Conservation (phyloP, 2,797 vertebrate genomes). For the Tenualosa ilisha region DNA sequence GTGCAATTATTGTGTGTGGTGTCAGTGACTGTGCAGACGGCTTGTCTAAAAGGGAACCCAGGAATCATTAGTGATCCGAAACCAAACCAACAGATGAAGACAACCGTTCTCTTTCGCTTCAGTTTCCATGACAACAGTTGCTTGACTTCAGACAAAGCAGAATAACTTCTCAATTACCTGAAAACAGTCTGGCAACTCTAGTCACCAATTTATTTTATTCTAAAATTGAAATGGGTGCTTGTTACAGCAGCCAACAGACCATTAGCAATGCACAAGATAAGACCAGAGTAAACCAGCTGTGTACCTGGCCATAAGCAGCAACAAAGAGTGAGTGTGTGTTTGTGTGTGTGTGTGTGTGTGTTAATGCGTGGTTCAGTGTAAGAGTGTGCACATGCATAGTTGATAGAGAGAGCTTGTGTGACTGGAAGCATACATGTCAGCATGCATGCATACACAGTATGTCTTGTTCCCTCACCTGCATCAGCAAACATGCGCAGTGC, state of each 20-base stretch:
- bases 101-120: not conserved
- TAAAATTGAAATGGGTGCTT: not conserved
- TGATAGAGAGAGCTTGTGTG: no score
- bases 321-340: no score
- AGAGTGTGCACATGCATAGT: no score
- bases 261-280: not conserved
- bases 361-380: no score
- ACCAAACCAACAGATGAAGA: not conserved
- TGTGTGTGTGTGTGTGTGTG: no score
- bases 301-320: not conserved
- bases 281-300: not conserved
- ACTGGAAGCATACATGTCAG: no score
- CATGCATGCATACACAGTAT: no score
- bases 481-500: slow-evolving; percentile 86
- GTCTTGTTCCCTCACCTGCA: slow-evolving; percentile 58
- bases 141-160: not conserved
- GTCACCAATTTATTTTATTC: not conserved
- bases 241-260: not conserved
- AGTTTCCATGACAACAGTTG: not conserved
- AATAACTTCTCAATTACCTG: not conserved
- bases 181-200: not conserved
- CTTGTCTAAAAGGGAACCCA: not conserved
- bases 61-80: not conserved
- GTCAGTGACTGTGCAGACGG: not conserved
- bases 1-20: not conserved